Base-by-base conservation (phyloP, 2,888 invertebrate species). In the Chymomyza procnemis region DNA sequence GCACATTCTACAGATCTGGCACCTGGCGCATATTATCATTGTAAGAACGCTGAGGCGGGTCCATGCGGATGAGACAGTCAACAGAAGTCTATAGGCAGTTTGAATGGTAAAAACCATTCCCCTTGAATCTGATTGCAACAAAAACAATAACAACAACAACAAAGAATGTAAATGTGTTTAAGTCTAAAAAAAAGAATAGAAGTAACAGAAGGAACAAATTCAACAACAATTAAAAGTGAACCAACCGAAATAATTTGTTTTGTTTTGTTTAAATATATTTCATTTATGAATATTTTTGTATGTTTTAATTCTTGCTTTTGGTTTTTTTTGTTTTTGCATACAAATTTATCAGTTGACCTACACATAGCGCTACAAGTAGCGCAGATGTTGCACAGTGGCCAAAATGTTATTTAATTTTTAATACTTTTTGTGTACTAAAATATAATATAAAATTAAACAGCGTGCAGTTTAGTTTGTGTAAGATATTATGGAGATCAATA, bases 261-360 rank as follows among this genome's bases (percentile, higher is more conserved):
- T 41, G 12, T 3, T 12, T 12, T 12, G 26, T 26, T 26, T 0
- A 26, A 26, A 6, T 26, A 6, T 26, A 26, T 26, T 26, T 26
- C 8, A 26, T 26, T 26, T 26, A 26, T 26, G 4, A 1, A 26
- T 6, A 26, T 26, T 26, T 26, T 6, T 26, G 4, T 26, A 8
- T 26, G 4, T 26, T 41, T 12, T 41, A 12, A 9, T 50, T 50
- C 18, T 1, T 19, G 18, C 4, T 68, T 75, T 72, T 55, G 4
- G 1, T 34, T 41, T 64, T 61, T 70, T 70, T 75, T 74, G 63
- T 52, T 68, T 71, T 67, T 77, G 75, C 65, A 75, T 66, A 66
- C 70, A 67, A 75, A 76, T 74, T 78, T 79, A 80, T 82, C 81
- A 79, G 76, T 78, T 81, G 81, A 83, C 81, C 81, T 83, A 83